Evolutionary conservation across 37 sponge, comb jelly and placozoan genomes (phyloP), one percentile per base, ranked within the genome.

Genomic region (Spongia lamella): DNA sequence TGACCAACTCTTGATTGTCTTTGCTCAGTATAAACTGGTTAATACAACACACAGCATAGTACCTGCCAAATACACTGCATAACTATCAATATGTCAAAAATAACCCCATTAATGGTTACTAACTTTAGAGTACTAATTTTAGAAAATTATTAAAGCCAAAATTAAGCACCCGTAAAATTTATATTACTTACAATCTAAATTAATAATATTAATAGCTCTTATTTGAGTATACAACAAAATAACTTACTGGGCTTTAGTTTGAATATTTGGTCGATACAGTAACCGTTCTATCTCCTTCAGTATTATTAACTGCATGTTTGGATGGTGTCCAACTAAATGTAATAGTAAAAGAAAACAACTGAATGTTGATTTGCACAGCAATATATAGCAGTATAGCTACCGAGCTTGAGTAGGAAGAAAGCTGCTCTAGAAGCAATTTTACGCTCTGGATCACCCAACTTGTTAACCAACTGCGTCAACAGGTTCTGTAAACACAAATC

Each of bases 301-400:
- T 52, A 98, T 93, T 24, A 98, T 79, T 30, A 65, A 21, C 63
- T 89, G 92, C 99, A 98, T 98, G 70, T 92, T 95, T 22, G 89
- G 90, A 72, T 98, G 99, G 27, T 86, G 92, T 47, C 56, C 79
- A 49, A 91, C 92, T 91, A 62, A 37, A 83, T 17, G 49, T 55
- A 20, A 40, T 24, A 30, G 24, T 40, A 57, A 22, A 6, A 26
- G 3, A 79, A 20, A 13, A 13, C 17, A n/a, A 63, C 29, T 9
- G n/a, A n/a, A n/a, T n/a, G n/a, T n/a, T n/a, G n/a, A n/a, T n/a
- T 43, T 43, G 47, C 47, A 43, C 53, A 19, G 9, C 19, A 68
- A 25, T 38, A 68, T 17, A 68, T 68, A n/a, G 49, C 50, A 39
- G 27, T n/a, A 6, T 17, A 68, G 4, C 3, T 49, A 68, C 50